A percentile compares a stretch with the other conserved stretches of the same genome.
phyloP scores from a whole-genome alignment of 1,140 invertebrate species.

The Metaphire vulgaris region DNA sequence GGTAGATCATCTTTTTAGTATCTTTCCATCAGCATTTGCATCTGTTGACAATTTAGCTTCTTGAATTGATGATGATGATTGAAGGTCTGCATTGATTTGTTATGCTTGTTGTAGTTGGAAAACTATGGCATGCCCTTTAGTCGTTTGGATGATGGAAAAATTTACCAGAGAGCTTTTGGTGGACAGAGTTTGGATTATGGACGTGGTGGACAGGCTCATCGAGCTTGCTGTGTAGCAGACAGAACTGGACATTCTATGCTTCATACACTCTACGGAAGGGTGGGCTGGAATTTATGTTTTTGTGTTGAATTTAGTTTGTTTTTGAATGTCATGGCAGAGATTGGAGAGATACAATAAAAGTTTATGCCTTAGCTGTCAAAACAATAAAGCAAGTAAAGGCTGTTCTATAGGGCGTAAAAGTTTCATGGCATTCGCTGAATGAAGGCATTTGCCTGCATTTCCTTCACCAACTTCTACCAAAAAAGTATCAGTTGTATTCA shows the following conservation, averaged over 20 bases:
- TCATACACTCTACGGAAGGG: slow-evolving; percentile 93
- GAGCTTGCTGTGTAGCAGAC: slow-evolving; percentile 70
- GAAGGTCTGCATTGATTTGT: no score
- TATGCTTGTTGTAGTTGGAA: slow-evolving; percentile 68
- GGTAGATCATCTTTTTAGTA: no score
- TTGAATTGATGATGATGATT: no score
- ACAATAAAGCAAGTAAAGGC: background rate
- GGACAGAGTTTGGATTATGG: slow-evolving; percentile 93
- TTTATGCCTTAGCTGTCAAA: background rate
- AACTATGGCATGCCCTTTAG: slow-evolving; percentile 98
- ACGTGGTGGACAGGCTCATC: slow-evolving; percentile 88
- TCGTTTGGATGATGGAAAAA: slow-evolving; percentile 80
- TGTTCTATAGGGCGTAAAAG: no score
- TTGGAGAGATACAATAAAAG: background rate
- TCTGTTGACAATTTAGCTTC: no score
- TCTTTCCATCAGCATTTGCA: no score
- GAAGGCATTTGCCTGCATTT: no score
- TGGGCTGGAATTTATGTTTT: slow-evolving; percentile 32
- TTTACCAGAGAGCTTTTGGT: slow-evolving; percentile 96
- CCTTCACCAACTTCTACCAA: no score
- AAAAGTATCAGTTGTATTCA: no score
- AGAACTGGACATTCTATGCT: slow-evolving; percentile 94
- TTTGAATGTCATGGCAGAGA: background rate
- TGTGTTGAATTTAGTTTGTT: background rate
- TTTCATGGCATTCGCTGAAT: no score